phyloP scores from a whole-genome alignment of 2,888 invertebrate species.

The Xylota segnis region DNA sequence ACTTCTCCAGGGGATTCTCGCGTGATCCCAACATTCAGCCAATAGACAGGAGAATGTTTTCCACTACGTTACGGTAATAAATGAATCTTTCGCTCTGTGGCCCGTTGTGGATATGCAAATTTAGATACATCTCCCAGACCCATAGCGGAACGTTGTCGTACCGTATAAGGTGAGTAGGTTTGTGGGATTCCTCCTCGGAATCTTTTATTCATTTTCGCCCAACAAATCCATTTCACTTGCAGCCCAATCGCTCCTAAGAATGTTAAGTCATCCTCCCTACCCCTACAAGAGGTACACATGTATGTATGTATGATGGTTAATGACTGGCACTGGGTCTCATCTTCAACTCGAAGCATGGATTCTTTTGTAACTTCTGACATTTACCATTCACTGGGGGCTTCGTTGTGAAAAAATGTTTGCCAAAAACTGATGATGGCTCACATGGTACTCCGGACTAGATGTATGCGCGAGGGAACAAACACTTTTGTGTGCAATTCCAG shows the following conservation, averaged over 20 bases:
- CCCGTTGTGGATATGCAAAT: conserved; percentile 56
- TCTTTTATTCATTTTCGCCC: conserved; percentile 43
- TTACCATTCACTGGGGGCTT: conserved; percentile 19
- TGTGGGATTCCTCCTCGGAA: conserved; percentile 35
- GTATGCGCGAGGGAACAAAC: conserved; percentile 35
- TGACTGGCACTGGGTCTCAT: conserved; percentile 23
- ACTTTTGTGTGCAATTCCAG: conserved; percentile 67
- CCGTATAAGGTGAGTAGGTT: conserved; percentile 41
- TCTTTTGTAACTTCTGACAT: conserved; percentile 63
- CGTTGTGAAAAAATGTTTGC: conserved; percentile 22
- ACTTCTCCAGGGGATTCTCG: conserved; percentile 62
- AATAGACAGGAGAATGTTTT: conserved; percentile 26
- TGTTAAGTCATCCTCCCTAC: too few relatives aligned
- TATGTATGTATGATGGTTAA: too few relatives aligned
- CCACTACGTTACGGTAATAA: conserved; percentile 56
- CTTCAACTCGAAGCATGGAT: conserved; percentile 18
- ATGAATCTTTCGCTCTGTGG: conserved; percentile 33
- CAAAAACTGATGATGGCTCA: conserved; percentile 34
- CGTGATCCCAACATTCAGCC: conserved; percentile 52
- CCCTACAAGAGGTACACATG: too few relatives aligned
- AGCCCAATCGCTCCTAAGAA: conserved; percentile 16
- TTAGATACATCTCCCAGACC: conserved; percentile 35
- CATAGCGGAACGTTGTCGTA: conserved; percentile 50
- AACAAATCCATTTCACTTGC: conserved; percentile 62
- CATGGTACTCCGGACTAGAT: conserved; percentile 1